Evolutionary conservation across 2,797 vertebrate species (phyloP), one percentile per base, ranked within the genome.

Genomic region (Megalops cyprinoides): DNA sequence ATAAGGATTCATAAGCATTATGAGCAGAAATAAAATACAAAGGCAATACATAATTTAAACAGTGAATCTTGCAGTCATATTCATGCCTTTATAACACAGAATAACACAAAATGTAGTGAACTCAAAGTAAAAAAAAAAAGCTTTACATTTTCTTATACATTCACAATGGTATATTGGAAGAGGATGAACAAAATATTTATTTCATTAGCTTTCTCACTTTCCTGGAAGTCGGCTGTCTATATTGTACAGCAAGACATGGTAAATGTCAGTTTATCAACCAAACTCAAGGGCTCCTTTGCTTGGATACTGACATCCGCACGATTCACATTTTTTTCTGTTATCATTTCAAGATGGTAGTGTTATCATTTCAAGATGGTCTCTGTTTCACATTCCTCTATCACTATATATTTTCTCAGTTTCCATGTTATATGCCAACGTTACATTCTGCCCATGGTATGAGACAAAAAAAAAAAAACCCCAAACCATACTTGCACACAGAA

Each of bases 1-100:
- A 23, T 71, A 71, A 42, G 67, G 37, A 71, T 71, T 71, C 39
- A 71, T 71, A 71, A 71, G 37, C 39, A 71, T 71, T 71, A n/a
- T 71, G 39, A 42, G 34, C 44, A 71, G 39, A 69, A 71, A 71
- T 71, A 71, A 71, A 42, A 65, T 65, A 65, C 62, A 65, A 71
- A 44, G 20, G 67, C 67, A 71, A 71, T 71, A 71, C 67, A 71
- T 71, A 71, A 71, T 71, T 71, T 71, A 71, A 71, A 71, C 67
- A 71, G 67, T 71, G 39, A 42, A 65, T 28, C 37, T 65, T 65
- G 67, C 67, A 67, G 62, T 67, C 62, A 71, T 71, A 71, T 39
- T 65, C 62, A 71, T 44, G 67, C 39, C 67, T 44, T n/a, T 44
- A 71, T 39, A 71, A 71, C 67, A 71, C 67, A 71, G 67, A 71